Evolutionary conservation across 2,113 vertebrate species (phyloP).

Genomic region (Gallinago jamesoni): DNA sequence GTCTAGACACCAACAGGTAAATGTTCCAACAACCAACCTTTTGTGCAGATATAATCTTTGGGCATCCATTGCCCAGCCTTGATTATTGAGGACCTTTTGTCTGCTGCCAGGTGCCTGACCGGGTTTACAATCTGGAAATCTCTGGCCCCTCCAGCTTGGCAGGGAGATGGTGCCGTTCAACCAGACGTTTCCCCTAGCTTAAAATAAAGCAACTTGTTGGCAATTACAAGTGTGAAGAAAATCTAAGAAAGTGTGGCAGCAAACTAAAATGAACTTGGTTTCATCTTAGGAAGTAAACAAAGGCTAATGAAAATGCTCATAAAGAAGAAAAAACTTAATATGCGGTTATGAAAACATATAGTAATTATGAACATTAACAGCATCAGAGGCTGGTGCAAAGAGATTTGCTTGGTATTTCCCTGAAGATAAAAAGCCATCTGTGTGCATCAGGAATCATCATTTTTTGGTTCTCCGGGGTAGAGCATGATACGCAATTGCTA

Average conservation of each 20-base stretch:
- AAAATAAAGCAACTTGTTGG: neutral
- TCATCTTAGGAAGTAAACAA: conserved; percentile 43
- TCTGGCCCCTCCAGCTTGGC: neutral
- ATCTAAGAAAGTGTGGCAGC: conserved; percentile 1
- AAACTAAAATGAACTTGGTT: neutral
- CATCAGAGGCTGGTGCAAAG: conserved; percentile 44
- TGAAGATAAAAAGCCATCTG: conserved; percentile 57
- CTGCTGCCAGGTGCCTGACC: neutral
- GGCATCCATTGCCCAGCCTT: neutral
- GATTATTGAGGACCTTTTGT: neutral
- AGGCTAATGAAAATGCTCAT: conserved; percentile 56
- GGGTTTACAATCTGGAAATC: neutral
- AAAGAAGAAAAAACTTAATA: conserved; percentile 43
- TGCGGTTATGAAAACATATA: conserved; percentile 55
- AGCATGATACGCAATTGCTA: neutral
- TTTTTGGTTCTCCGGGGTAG: conserved; percentile 4
- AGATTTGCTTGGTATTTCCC: conserved; percentile 33
- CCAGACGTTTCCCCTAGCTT: neutral
- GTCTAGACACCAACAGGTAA: neutral
- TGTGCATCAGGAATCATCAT: conserved; percentile 34
- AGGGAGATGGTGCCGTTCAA: neutral
- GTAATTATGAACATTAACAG: conserved; percentile 59
- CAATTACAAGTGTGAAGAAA: neutral
- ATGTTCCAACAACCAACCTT: neutral
- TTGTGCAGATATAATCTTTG: neutral